Percentiles rank a stretch among this genome's conserved stretches.
phyloP scores from a whole-genome alignment of 2,113 vertebrate genomes.

The Hypocryptadius cinnamomeus region DNA sequence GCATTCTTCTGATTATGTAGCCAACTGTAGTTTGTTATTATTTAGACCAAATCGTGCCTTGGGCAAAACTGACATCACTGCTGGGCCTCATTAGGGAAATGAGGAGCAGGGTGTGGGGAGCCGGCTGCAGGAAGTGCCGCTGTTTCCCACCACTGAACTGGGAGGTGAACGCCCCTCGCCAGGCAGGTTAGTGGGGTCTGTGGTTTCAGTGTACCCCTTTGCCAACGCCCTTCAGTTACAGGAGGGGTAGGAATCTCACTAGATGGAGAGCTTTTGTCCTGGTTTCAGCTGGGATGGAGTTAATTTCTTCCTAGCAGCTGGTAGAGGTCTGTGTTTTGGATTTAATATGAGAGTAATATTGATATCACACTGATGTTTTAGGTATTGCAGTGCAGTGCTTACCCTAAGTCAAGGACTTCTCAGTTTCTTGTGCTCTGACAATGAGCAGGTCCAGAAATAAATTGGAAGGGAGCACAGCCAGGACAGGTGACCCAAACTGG shows the following conservation, averaged over 20 bases:
- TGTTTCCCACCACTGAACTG: constrained; percentile 21
- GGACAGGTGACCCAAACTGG: not conserved
- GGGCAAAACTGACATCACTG: constrained; percentile 20
- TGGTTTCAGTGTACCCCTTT: constrained; percentile 8
- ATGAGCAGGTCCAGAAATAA: not conserved
- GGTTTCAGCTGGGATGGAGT: not conserved
- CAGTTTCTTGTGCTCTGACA: not conserved
- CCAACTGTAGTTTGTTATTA: constrained; percentile 4
- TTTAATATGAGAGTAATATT: not conserved
- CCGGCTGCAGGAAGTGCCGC: not conserved
- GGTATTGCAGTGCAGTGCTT: not conserved
- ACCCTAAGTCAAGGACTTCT: not conserved
- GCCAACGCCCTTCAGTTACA: constrained; percentile 29
- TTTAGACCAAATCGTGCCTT: not conserved
- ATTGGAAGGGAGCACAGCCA: not conserved
- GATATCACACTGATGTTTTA: not conserved
- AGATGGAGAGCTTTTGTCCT: not conserved
- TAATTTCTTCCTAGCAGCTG: not conserved
- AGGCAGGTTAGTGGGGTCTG: constrained; percentile 50
- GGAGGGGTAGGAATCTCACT: not conserved
- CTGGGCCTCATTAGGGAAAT: constrained; percentile 33
- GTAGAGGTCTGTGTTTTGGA: not conserved
- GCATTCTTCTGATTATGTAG: constrained; percentile 4
- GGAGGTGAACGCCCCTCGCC: constrained; percentile 7
- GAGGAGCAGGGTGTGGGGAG: not conserved